Evolutionary conservation across 2,888 invertebrate species (phyloP), one percentile per base, ranked within the genome.

Genomic region (Tethea ocularis): DNA sequence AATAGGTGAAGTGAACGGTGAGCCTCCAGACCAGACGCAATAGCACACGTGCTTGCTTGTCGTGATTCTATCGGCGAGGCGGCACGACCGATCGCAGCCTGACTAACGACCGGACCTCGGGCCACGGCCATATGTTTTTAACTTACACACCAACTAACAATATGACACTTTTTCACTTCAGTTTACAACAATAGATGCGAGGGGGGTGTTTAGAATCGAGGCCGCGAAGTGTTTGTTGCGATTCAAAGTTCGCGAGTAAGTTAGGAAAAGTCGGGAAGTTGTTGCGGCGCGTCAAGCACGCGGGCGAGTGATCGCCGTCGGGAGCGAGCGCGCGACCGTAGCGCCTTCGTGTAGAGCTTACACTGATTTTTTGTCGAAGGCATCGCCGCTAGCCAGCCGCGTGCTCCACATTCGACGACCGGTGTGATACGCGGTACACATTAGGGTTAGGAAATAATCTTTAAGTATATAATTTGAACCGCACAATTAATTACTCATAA

Each of bases 281-380:
- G 61, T 62, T 67, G 67, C 72, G 72, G 67, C 66, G 66, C 60
- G 64, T 63, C 36, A 66, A 61, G 66, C 75, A 72, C 74, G 73
- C 71, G 71, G 64, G 67, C 65, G 75, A 67, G 71, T 69, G 74
- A 75, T 65, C 68, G 67, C 68, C 64, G 63, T 62, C 62, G 70
- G 72, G 66, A 75, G 69, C 72, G 82, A 82, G 82, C 82, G 86
- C 87, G 85, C 92, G 91, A 88, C 92, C 88, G 91, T 63, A 77
- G 75, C 83, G 86, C 82, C 78, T 80, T 84, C 69, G 83, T 84
- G 87, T 88, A 74, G 84, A 90, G 86, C 89, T 90, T 91, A 92
- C 89, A 93, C 92, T 93, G 92, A 91, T 91, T 93, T 91, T 92
- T 91, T 89, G 90, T 87, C 66, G 88, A 81, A 92, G 92, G 91